Conservation (phyloP, 2,797 vertebrate species). For the Delichon dasypus region DNA sequence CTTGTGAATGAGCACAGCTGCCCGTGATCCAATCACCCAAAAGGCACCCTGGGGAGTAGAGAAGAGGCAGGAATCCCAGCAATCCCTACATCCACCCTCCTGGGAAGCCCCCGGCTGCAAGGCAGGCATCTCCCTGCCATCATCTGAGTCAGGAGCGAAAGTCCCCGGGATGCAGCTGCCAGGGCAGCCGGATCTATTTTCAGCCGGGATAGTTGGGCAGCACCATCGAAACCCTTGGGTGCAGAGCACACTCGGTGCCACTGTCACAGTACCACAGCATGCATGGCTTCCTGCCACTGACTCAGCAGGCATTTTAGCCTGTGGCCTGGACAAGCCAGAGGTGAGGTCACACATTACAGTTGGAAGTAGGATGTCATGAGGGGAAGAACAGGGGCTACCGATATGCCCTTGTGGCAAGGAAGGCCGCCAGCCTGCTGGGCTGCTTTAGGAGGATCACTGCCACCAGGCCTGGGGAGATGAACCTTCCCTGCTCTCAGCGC, state of each 20-base stretch:
- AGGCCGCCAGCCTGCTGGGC: background rate
- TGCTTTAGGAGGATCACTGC: background rate
- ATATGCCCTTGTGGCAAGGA: background rate
- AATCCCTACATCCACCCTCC: background rate
- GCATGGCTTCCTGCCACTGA: background rate
- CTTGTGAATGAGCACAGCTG: background rate
- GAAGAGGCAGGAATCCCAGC: constrained; percentile 4
- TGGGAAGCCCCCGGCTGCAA: background rate
- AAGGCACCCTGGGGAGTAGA: background rate
- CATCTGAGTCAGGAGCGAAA: background rate
- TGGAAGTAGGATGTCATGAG: background rate
- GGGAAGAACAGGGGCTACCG: background rate
- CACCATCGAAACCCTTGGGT: rapidly evolving
- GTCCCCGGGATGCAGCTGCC: constrained; percentile 1
- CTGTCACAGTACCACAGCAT: background rate
- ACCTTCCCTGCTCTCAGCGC: background rate
- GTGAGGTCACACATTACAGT: rapidly evolving
- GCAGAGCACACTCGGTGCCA: background rate
- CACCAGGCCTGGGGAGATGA: background rate
- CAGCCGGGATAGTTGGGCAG: background rate
- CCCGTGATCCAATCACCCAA: rapidly evolving
- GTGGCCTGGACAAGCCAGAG: background rate
- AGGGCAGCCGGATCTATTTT: background rate
- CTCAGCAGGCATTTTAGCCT: background rate
- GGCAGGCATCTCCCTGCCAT: background rate